Base-by-base conservation (phyloP, 2,888 invertebrate species). In the Nomada fucata region DNA sequence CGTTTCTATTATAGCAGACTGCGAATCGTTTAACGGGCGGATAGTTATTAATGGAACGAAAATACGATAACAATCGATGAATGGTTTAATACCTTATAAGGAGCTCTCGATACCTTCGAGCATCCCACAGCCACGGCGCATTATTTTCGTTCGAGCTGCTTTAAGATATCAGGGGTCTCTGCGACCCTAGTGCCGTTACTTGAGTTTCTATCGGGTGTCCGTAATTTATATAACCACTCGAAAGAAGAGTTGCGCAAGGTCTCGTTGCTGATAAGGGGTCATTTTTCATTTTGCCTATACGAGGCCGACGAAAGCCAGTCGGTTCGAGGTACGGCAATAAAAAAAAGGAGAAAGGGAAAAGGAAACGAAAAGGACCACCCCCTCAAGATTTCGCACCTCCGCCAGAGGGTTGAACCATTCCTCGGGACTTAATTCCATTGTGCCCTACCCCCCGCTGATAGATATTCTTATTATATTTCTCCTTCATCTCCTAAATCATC, bases 381-480 rank as follows among this genome's bases (percentile, higher is more conserved):
- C 86, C 82, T 71, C 82, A 64, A 85, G 85, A 82, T 74, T 84
- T 85, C 80, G 59, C 81, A 77, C 83, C 83, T 71, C 47, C 53
- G 57, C 52, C 59, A 29, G 73, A 71, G 79, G 76, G 71, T 77
- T 72, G 59, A 52, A 60, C 57, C 69, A 50, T 61, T 77, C 55
- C 73, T 55, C 9, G 18, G 15, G 61, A 60, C 87, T 89, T 89
- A 89, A 89, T 88, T 88, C 81, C 87, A 82, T 85, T 73, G 60
- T 53, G 42, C 70, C 71, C 64, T 15, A 11, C 53, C 71, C 50
- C 63, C 61, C n/a, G 44, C 57, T 53, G 75, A 61, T 68, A 23
- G 75, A 75, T 77, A 77, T 77, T 81, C 78, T 78, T 85, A 84
- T 72, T 84, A 84, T 81, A 76, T 81, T 65, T 68, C 71, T 75